Percentiles rank a stretch among this genome's conserved stretches.
Evolutionary conservation across 2,797 vertebrate genomes (phyloP).

Genomic region (Melanotaenia nigrans): DNA sequence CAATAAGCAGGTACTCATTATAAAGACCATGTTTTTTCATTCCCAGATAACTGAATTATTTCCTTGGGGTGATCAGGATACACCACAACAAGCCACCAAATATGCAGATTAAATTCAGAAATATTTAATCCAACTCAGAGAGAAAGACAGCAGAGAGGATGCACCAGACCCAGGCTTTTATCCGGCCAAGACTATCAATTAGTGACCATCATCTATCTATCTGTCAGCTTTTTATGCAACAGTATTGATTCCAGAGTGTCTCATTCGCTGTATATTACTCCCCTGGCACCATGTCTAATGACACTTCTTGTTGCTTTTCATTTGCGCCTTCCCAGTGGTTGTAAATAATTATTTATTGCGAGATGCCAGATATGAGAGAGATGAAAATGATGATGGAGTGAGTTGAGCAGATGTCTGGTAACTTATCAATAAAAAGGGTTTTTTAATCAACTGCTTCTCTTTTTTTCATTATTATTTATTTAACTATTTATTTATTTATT

Average conservation of each 20-base stretch:
- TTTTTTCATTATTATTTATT: background rate
- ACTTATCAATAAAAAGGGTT: conserved; percentile 66
- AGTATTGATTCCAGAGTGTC: conserved; percentile 58
- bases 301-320: conserved; percentile 67
- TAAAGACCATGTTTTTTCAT: conserved; percentile 20
- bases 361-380: conserved; percentile 70
- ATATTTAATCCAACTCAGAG: conserved; percentile 9
- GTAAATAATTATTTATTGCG: conserved; percentile 99
- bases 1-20: conserved; percentile 1
- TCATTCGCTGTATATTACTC: conserved; percentile 68
- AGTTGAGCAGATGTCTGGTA: conserved; percentile 48
- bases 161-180: conserved; percentile 32
- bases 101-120: conserved; percentile 24
- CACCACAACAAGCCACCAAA: conserved; percentile 28
- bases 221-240: conserved; percentile 79
- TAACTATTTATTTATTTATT: background rate
- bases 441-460: conserved; percentile 9
- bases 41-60: conserved; percentile 86
- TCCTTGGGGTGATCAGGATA: conserved; percentile 33
- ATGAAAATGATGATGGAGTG: conserved; percentile 32
- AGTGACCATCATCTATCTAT: conserved; percentile 61
- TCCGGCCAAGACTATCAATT: conserved; percentile 49
- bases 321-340: conserved; percentile 82
- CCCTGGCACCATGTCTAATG: conserved; percentile 50
- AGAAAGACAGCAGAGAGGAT: conserved; percentile 10